Percentiles rank a stretch among this genome's conserved stretches.
Conservation (phyloP, 2,888 invertebrate species). For the Electrophaes corylata region DNA sequence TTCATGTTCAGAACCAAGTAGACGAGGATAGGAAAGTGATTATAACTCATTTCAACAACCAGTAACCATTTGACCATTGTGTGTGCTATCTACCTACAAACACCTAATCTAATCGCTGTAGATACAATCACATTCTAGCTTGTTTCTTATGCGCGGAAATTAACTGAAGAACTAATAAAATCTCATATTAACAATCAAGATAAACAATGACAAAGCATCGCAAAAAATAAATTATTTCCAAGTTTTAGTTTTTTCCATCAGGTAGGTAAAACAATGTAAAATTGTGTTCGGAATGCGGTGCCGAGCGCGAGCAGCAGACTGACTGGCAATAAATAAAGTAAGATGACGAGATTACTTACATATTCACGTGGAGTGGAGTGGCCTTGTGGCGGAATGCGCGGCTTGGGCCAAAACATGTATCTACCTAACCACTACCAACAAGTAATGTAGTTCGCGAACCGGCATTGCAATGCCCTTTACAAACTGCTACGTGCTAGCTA, state of each 20-base stretch:
- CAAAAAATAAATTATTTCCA: too few relatives aligned
- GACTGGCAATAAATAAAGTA: neutral
- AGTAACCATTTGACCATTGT: neutral
- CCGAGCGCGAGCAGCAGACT: neutral
- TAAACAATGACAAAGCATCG: too few relatives aligned
- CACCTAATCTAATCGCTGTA: neutral
- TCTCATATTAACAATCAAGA: too few relatives aligned
- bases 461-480: too few relatives aligned
- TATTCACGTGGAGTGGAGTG: neutral
- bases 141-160: neutral
- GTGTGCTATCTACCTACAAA: neutral
- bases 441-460: too few relatives aligned
- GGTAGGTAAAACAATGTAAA: neutral
- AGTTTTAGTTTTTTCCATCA: too few relatives aligned
- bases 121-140: neutral
- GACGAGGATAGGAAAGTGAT: too few relatives aligned
- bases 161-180: neutral
- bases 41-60: too few relatives aligned
- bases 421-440: neutral
- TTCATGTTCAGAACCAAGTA: too few relatives aligned
- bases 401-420: neutral
- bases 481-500: too few relatives aligned
- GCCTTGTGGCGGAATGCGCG: constrained; percentile 3
- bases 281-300: neutral
- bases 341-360: neutral